Percentiles rank a stretch among this genome's conserved stretches.
These are phyloP conservation scores for Drosophila micromelanica DNA, from an alignment of 1,140 invertebrate species.

Conservation along the genomic window DNA sequence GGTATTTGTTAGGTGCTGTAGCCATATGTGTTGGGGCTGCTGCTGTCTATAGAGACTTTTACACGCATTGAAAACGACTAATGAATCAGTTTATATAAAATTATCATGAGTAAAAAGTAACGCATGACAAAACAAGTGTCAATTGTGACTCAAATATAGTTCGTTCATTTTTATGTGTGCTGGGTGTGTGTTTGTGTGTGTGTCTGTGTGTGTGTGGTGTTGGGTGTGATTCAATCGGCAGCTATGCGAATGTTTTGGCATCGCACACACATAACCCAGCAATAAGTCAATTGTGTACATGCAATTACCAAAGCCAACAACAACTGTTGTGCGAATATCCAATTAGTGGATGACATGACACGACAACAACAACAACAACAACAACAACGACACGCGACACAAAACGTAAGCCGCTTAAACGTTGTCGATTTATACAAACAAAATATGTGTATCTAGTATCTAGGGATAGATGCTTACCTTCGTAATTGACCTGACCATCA, in stretches of 20 bases:
- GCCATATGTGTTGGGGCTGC: constrained; percentile 1
- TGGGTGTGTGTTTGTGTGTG: constrained; percentile 1
- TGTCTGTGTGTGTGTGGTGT: constrained; percentile 4
- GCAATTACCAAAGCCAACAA: constrained; percentile 30
- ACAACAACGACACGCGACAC: constrained; percentile 21
- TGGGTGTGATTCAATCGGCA: constrained; percentile 33
- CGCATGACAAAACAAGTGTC: constrained; percentile 50
- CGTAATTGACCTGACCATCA: constrained; percentile 99
- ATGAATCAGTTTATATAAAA: constrained; percentile 43
- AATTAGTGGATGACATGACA: constrained; percentile 45
- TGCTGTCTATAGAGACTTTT: background rate
- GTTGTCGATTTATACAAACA: background rate
- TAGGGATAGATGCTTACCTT: constrained; percentile 88
- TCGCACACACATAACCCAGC: constrained; percentile 19
- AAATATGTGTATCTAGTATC: too few species aligned
- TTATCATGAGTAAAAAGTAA: constrained; percentile 52
- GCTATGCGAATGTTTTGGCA: constrained; percentile 30
- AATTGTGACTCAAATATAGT: constrained; percentile 58
- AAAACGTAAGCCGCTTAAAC: constrained; percentile 22
- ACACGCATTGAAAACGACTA: constrained; percentile 26
- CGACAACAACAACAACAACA: constrained; percentile 7
- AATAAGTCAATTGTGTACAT: constrained; percentile 25
- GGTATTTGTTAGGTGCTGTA: constrained; percentile 5
- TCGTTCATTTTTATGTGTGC: constrained; percentile 7
- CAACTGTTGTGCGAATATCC: constrained; percentile 42